Conservation (phyloP, 2,113 vertebrate genomes). For the Trinectes maculatus region DNA sequence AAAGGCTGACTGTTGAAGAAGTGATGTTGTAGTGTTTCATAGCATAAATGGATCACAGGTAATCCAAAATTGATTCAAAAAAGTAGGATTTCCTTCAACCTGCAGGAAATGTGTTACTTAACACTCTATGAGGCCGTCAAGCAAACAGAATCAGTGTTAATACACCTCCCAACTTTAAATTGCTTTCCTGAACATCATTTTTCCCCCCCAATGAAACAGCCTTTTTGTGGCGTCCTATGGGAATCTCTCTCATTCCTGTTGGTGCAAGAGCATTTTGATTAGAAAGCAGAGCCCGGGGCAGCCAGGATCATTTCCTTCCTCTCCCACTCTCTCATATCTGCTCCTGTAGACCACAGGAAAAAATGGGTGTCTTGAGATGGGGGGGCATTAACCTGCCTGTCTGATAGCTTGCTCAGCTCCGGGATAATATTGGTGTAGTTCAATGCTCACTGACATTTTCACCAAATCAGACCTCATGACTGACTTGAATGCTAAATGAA, state of each 20-base stretch:
- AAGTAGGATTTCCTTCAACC: conserved; percentile 19
- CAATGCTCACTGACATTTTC: conserved; percentile 63
- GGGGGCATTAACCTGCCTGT: conserved; percentile 54
- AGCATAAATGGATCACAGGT: background rate
- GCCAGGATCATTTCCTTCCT: conserved; percentile 59
- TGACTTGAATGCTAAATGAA: conserved; percentile 68
- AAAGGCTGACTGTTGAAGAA: background rate
- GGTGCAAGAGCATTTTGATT: conserved; percentile 73
- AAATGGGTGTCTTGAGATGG: conserved; percentile 15
- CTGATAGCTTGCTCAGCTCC: conserved; percentile 55
- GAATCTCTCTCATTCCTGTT: conserved; percentile 63
- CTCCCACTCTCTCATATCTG: conserved; percentile 47
- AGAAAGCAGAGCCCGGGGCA: conserved; percentile 63
- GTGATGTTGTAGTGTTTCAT: background rate
- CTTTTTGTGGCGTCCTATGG: conserved; percentile 54
- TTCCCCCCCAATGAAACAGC: conserved; percentile 29
- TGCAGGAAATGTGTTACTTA: conserved; percentile 21
- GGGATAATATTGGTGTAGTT: conserved; percentile 58
- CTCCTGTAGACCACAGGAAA: conserved; percentile 33
- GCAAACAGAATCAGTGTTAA: conserved; percentile 52
- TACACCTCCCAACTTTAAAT: conserved; percentile 58
- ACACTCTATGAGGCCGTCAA: conserved; percentile 31
- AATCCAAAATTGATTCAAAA: conserved; percentile 14
- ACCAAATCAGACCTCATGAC: conserved; percentile 50
- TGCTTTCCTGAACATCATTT: conserved; percentile 42